Percentiles rank a stretch among this genome's conserved stretches.
Evolutionary conservation across 1,140 invertebrate genomes (phyloP).

Genomic region (Psix sp.): DNA sequence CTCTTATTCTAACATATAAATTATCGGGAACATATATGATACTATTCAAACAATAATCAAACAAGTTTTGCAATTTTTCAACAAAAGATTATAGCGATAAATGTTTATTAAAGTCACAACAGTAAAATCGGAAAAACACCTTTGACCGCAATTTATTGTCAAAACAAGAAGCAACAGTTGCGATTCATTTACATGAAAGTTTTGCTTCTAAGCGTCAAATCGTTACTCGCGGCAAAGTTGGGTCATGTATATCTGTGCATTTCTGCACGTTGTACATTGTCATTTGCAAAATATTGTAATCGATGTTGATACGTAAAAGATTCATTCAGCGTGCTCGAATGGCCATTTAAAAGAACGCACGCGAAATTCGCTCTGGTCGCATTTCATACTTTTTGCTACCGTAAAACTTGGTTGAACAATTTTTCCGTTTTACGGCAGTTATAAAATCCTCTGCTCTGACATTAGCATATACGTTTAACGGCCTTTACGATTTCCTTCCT

Average conservation of each 20-base stretch:
- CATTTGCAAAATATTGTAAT: conserved; percentile 6
- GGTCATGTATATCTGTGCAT: conserved; percentile 11
- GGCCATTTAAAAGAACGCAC: too few relatives aligned
- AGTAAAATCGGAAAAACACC: too few relatives aligned
- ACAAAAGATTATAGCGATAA: too few relatives aligned
- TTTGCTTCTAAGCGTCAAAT: conserved; percentile 41
- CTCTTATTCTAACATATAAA: too few relatives aligned
- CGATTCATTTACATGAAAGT: conserved; percentile 46
- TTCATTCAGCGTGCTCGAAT: not conserved
- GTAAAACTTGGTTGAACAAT: not conserved
- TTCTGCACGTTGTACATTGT: conserved; percentile 34
- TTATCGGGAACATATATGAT: too few relatives aligned
- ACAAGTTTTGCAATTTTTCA: too few relatives aligned
- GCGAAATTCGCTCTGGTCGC: not conserved
- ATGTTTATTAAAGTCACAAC: too few relatives aligned
- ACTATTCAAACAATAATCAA: too few relatives aligned
- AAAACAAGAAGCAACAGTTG: conserved; percentile 41
- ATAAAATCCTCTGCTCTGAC: not conserved
- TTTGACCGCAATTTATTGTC: conserved; percentile 12
- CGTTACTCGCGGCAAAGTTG: conserved; percentile 24
- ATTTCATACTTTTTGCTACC: not conserved
- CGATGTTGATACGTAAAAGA: not conserved
- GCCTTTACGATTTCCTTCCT: not conserved
- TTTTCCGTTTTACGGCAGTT: not conserved
- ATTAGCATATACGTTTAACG: conserved; percentile 1